Base-by-base conservation (phyloP, 2,888 invertebrate species). In the Archips crataeganus region DNA sequence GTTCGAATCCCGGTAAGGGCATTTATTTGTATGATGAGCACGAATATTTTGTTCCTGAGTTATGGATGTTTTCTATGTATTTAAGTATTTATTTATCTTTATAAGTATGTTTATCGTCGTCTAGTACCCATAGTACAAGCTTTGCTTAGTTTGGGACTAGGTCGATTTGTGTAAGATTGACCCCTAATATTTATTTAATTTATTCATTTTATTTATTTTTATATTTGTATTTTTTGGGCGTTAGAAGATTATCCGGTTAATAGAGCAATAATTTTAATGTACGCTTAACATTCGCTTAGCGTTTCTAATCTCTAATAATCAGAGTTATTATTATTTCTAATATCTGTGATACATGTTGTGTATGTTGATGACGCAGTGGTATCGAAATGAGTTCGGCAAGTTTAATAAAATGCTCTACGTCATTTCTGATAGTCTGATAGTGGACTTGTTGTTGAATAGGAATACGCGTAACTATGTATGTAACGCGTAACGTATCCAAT, bases 401-500 rank as follows among this genome's bases (percentile, higher is more conserved):
- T 54, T 61, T 34, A 51, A 45, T 45, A 66, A 54, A 45, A 34
- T 15, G 62, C 49, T 39, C 36, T n/a, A 61, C 39, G 63, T 64
- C 64, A 49, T 54, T 13, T 49, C 42, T 23, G 23, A 23, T 23
- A 23, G 23, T 23, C 39, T 23, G 59, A 70, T 42, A 59, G 64
- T 59, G 39, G 65, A 49, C 59, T 59, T 23, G 65, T 65, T 70
- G 54, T 57, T 47, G 15, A 57, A 10, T 23, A 39, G 39, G 39
- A 39, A 39, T 39, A 39, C 39, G 39, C 39, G 39, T 39, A 23
- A 23, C 23, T 23, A 39, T 39, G 39, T 39, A 39, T 6, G 39
- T 39, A 39, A 63, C 68, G 69, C 75, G 65, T 62, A 75, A 72
- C 75, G 71, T 57, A 59, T 76, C 71, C 75, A 70, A 75, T 77